Conservation (phyloP, 64 coral and sea anemone species). For the Astreopora myriophthalma region DNA sequence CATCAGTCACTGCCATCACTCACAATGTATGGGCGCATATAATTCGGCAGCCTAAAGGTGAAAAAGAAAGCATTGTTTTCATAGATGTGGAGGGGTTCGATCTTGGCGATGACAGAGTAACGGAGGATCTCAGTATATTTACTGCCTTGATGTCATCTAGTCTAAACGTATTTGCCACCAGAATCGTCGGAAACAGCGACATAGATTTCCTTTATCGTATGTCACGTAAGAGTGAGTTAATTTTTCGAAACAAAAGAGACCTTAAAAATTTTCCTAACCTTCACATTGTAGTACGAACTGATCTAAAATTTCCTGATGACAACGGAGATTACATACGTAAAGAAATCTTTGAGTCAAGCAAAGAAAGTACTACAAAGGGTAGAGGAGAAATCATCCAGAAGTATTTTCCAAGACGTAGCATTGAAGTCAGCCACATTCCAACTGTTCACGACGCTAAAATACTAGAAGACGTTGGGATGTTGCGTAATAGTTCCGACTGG, state of each 20-base stretch:
- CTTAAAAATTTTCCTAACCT: slow-evolving; percentile 55
- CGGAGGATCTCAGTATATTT: slow-evolving; percentile 78
- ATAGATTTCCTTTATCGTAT: slow-evolving; percentile 69
- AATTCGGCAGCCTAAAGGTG: neutral
- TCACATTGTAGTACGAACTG: slow-evolving; percentile 32
- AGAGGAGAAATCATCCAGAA: slow-evolving; percentile 28
- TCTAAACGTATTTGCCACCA: slow-evolving; percentile 26
- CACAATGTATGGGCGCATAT: slow-evolving; percentile 55
- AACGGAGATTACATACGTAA: slow-evolving; percentile 38
- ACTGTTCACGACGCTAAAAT: neutral
- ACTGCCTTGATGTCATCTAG: slow-evolving; percentile 72
- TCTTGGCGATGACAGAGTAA: slow-evolving; percentile 66
- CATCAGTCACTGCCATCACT: slow-evolving; percentile 34
- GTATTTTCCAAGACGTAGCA: slow-evolving; percentile 54
- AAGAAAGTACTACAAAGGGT: neutral
- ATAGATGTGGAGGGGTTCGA: slow-evolving; percentile 77
- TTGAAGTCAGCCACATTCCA: slow-evolving; percentile 58
- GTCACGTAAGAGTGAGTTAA: slow-evolving; percentile 49
- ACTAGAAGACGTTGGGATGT: slow-evolving; percentile 21
- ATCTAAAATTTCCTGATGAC: slow-evolving; percentile 4
- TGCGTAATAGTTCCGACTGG: slow-evolving; percentile 18
- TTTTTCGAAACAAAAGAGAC: slow-evolving; percentile 2
- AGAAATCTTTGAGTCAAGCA: neutral
- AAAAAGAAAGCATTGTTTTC: neutral
- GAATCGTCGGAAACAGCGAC: slow-evolving; percentile 33